Percentiles rank a stretch among this genome's conserved stretches.
Evolutionary conservation across 2,888 invertebrate genomes (phyloP).

Genomic region (Lampropteryx suffumata): DNA sequence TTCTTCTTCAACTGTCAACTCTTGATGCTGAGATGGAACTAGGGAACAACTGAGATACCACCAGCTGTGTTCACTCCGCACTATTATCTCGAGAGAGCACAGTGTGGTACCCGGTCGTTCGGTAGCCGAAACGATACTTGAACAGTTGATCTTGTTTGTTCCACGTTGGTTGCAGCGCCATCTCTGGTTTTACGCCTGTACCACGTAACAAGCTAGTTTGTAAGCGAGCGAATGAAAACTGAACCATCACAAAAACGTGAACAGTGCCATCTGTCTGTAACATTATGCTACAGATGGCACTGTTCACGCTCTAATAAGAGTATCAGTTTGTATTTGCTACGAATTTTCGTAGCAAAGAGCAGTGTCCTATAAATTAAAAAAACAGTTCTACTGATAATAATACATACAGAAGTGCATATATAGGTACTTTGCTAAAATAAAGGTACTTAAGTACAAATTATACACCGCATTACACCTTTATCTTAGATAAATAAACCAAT

Average conservation of each 20-base stretch:
- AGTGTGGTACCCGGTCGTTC: constrained; percentile 97
- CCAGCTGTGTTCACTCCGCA: constrained; percentile 98
- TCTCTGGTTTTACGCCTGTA: constrained; percentile 35
- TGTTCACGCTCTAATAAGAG: constrained; percentile 22
- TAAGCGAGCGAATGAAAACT: constrained; percentile 14
- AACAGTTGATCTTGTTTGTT: constrained; percentile 20
- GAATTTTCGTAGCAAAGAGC: no score
- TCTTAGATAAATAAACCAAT: no score
- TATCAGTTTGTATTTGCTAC: no score
- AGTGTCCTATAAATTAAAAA: no score
- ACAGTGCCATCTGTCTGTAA: constrained; percentile 31
- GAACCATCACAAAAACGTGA: no score
- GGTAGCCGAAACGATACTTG: constrained; percentile 58
- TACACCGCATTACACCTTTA: no score
- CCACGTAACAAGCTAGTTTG: constrained; percentile 25
- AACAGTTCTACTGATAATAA: no score
- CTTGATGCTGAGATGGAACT: constrained; percentile 59
- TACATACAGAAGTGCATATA: no score
- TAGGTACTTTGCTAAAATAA: no score
- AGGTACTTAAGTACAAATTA: no score
- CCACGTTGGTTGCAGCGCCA: constrained; percentile 31
- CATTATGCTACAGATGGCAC: constrained; percentile 49
- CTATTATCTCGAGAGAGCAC: constrained; percentile 92
- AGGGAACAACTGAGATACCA: constrained; percentile 97
- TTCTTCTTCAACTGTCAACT: constrained; percentile 4